Evolutionary conservation across 2,888 invertebrate species (phyloP).

Genomic region (Caenorhabditis virilis): DNA sequence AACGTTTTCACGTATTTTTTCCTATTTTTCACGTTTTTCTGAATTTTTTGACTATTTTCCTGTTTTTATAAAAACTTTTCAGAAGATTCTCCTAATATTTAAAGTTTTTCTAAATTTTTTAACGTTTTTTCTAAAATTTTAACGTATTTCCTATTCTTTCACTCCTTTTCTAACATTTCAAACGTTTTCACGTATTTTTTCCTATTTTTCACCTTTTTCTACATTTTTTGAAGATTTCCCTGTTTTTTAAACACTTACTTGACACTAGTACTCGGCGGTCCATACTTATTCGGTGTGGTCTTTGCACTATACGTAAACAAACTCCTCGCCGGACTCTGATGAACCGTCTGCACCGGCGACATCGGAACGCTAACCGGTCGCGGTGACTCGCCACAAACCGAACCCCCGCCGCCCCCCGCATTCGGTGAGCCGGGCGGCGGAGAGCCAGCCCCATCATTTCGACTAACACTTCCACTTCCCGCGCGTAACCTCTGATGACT

Average conservation of each 20-base stretch:
- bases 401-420: background rate
- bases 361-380: slow-evolving; percentile 8
- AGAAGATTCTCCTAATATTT: too few species aligned
- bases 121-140: too few species aligned
- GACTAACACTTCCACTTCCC: slow-evolving; percentile 1
- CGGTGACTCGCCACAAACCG: slow-evolving; percentile 3
- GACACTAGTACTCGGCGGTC: slow-evolving; percentile 14
- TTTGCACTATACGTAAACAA: slow-evolving; percentile 52
- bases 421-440: slow-evolving; percentile 3
- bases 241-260: slow-evolving; percentile 1
- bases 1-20: too few species aligned
- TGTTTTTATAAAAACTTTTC: too few species aligned
- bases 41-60: too few species aligned
- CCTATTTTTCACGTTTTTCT: too few species aligned
- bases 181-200: too few species aligned
- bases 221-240: background rate
- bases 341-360: slow-evolving; percentile 12
- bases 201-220: too few species aligned
- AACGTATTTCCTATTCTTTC: too few species aligned
- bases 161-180: too few species aligned
- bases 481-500: slow-evolving; percentile 15
- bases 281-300: slow-evolving; percentile 53
- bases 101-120: too few species aligned
- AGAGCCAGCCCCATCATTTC: background rate
- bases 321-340: slow-evolving; percentile 24